Evolutionary conservation across 2,888 invertebrate genomes (phyloP).

Genomic region (Drosophila imparisetae): DNA sequence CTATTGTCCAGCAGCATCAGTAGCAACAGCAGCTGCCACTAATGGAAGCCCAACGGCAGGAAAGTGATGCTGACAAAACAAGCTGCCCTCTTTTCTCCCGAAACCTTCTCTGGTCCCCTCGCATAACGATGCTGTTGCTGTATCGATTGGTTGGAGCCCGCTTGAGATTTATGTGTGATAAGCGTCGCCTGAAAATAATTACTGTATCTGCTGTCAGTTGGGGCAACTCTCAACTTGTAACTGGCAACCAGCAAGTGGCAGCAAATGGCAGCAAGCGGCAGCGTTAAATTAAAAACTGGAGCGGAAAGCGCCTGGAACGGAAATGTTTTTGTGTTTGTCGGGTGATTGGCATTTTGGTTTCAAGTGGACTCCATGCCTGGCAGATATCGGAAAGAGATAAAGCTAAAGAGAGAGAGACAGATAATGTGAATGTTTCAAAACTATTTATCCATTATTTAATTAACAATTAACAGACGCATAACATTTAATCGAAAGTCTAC

Average conservation of each 20-base stretch:
- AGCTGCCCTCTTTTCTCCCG: constrained; percentile 42
- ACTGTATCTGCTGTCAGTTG: constrained; percentile 73
- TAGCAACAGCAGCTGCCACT: constrained; percentile 59
- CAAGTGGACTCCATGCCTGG: constrained; percentile 32
- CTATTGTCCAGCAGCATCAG: constrained; percentile 24
- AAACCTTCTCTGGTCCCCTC: background rate
- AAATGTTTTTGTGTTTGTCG: constrained; percentile 68
- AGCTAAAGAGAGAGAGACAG: background rate
- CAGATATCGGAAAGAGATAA: constrained; percentile 8
- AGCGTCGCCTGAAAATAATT: constrained; percentile 80
- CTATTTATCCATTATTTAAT: background rate
- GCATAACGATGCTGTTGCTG: constrained; percentile 32
- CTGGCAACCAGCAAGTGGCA: constrained; percentile 20
- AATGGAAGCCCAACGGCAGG: constrained; percentile 78
- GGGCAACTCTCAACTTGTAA: constrained; percentile 45
- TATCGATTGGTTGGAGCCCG: constrained; percentile 66
- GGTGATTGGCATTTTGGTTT: constrained; percentile 65
- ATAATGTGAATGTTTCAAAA: background rate
- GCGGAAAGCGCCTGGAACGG: constrained; percentile 73
- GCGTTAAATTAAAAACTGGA: constrained; percentile 76
- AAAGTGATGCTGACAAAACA: constrained; percentile 76
- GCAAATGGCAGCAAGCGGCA: constrained; percentile 31
- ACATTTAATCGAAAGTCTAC: background rate
- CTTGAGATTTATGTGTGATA: constrained; percentile 79
- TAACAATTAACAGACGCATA: background rate